phyloP scores from a whole-genome alignment of 1,140 invertebrate species.

The Scaptodrosophila lebanonensis region DNA sequence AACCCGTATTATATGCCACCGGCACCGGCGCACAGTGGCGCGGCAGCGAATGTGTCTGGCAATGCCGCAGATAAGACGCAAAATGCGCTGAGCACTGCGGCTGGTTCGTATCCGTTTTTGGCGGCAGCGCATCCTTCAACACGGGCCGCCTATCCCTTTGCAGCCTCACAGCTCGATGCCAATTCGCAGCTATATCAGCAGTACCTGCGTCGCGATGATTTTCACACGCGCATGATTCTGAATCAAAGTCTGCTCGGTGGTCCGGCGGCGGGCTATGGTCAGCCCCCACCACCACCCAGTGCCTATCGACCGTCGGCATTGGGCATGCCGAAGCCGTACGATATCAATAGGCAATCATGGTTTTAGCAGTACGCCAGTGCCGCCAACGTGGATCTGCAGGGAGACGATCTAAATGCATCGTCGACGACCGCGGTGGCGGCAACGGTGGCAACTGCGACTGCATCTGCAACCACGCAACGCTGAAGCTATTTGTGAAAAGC shows the following conservation, averaged over 20 bases:
- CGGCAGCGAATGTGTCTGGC: constrained; percentile 60
- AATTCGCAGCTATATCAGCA: constrained; percentile 84
- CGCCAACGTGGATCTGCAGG: constrained; percentile 68
- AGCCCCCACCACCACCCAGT: constrained; percentile 80
- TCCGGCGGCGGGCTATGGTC: constrained; percentile 77
- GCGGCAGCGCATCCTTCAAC: constrained; percentile 76
- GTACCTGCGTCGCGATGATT: constrained; percentile 82
- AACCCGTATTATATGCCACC: constrained; percentile 79
- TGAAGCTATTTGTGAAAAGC: not conserved
- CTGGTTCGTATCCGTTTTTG: constrained; percentile 66
- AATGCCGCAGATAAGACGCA: constrained; percentile 70
- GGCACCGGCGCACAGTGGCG: constrained; percentile 78
- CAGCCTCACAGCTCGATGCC: constrained; percentile 78
- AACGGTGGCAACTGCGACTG: constrained; percentile 7
- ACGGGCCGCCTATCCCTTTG: constrained; percentile 80
- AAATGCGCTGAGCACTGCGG: constrained; percentile 52
- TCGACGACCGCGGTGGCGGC: constrained; percentile 31
- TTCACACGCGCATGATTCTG: constrained; percentile 79
- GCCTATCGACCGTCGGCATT: constrained; percentile 80
- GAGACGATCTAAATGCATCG: constrained; percentile 58
- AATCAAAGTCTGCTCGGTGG: constrained; percentile 80
- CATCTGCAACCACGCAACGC: constrained; percentile 1
- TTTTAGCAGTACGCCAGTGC: constrained; percentile 77
- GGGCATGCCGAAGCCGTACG: constrained; percentile 83
- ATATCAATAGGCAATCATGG: constrained; percentile 77